Evolutionary conservation across 2,797 vertebrate species (phyloP).

Genomic region (Channallabes apus): DNA sequence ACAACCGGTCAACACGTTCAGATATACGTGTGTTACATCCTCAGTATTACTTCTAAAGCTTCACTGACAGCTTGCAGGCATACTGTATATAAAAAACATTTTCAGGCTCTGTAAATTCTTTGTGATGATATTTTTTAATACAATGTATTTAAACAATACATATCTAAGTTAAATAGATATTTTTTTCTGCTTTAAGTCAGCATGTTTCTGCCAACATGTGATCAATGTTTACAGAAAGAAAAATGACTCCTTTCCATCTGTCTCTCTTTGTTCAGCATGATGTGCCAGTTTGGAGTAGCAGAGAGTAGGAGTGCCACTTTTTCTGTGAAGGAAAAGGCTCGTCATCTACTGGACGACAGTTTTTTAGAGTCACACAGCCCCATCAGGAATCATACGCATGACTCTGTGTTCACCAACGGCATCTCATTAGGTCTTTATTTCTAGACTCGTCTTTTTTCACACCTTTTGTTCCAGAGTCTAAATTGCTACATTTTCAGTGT

Average conservation of each 20-base stretch:
- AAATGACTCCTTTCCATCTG: not conserved
- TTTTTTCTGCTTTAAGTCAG: not conserved
- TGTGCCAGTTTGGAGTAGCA: constrained; percentile 91
- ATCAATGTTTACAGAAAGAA: not conserved
- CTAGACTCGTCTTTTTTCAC: not conserved
- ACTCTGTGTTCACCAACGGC: constrained; percentile 81
- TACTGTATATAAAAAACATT: not conserved
- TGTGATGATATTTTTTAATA: too few relatives aligned
- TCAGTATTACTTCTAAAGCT: too few relatives aligned
- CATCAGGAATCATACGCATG: constrained; percentile 69
- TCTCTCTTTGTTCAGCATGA: constrained; percentile 75
- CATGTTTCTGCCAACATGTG: not conserved
- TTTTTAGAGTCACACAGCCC: constrained; percentile 93
- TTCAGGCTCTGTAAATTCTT: not conserved
- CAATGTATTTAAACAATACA: not conserved
- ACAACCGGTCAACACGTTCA: not conserved
- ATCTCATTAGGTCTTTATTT: constrained; percentile 78
- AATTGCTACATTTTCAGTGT: not conserved
- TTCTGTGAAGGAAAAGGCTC: constrained; percentile 82
- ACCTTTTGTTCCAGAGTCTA: not conserved
- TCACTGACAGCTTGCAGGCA: not conserved
- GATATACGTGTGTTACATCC: not conserved
- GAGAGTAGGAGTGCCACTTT: constrained; percentile 93
- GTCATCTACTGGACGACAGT: constrained; percentile 95
- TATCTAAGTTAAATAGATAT: not conserved